A percentile compares a stretch with the other conserved stretches of the same genome.
Evolutionary conservation across 2,888 invertebrate genomes (phyloP).

Genomic region (Siphlonurus alternatus): DNA sequence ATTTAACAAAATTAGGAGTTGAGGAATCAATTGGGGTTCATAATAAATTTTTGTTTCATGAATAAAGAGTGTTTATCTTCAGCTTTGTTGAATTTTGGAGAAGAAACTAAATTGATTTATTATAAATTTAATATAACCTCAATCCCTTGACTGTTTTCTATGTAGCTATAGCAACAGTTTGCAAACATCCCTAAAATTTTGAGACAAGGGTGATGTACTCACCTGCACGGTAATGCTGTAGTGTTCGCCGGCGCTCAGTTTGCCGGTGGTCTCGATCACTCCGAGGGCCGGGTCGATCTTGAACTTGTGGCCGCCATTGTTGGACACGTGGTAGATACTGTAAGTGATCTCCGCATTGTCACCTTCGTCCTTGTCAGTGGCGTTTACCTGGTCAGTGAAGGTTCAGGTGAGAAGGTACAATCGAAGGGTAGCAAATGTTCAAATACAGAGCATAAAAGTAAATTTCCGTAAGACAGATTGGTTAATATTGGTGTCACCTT

Average conservation of each 20-base stretch:
- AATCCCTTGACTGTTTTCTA: no score
- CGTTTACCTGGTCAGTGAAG: conserved; percentile 42
- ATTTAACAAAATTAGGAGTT: no score
- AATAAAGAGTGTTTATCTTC: no score
- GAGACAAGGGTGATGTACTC: conserved; percentile 8
- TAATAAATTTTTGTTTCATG: no score
- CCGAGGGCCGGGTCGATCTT: conserved; percentile 65
- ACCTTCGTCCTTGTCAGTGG: conserved; percentile 71
- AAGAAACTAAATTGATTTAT: not conserved
- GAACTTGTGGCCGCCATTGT: conserved; percentile 76
- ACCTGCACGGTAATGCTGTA: conserved; percentile 75
- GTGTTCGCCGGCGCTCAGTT: conserved; percentile 69
- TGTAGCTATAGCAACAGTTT: not conserved
- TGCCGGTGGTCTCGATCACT: conserved; percentile 54
- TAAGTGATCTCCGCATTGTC: conserved; percentile 68
- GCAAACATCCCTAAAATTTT: not conserved
- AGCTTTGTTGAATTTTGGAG: no score
- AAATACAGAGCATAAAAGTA: no score
- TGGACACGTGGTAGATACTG: conserved; percentile 79
- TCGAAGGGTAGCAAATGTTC: no score
- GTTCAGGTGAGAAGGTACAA: not conserved
- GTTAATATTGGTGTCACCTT: no score
- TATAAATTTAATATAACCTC: not conserved
- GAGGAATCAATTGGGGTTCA: no score
- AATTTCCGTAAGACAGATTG: no score